A percentile compares a stretch with the other conserved stretches of the same genome.
These are phyloP conservation scores for Heliconius aoede DNA, from an alignment of 2,888 invertebrate genomes.

Conservation along the genomic window DNA sequence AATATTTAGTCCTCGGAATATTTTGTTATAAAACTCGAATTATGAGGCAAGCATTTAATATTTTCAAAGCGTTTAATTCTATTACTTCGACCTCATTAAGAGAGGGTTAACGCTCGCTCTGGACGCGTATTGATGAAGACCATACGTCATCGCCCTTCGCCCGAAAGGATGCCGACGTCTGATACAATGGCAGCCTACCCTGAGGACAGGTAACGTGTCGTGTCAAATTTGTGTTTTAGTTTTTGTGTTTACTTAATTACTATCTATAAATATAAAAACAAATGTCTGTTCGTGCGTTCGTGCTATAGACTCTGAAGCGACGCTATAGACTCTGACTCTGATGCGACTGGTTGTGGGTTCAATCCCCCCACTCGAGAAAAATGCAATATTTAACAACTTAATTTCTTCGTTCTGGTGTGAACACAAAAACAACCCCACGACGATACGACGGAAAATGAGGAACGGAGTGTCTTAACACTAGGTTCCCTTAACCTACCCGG, in stretches of 20 bases:
- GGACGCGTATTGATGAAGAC: slow-evolving; percentile 73
- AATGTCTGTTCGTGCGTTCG: no score
- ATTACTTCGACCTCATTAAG: slow-evolving; percentile 76
- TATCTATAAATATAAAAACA: no score
- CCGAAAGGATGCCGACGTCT: slow-evolving; percentile 42
- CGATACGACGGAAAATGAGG: no score
- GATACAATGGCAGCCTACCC: slow-evolving; percentile 38
- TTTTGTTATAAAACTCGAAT: slow-evolving; percentile 30
- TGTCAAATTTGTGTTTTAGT: slow-evolving; percentile 10
- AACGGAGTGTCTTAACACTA: no score
- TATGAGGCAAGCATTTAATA: slow-evolving; percentile 29
- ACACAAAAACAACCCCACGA: no score
- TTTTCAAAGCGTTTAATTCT: slow-evolving; percentile 70
- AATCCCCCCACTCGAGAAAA: no score
- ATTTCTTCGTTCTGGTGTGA: no score
- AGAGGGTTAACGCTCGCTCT: slow-evolving; percentile 69
- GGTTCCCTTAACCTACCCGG: no score
- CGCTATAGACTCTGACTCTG: no score
- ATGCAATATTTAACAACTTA: no score
- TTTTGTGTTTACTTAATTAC: background rate
- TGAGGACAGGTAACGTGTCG: slow-evolving; percentile 34
- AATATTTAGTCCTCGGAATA: background rate
- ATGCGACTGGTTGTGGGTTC: no score
- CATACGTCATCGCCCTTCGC: slow-evolving; percentile 72
- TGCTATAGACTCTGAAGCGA: no score